phyloP scores from a whole-genome alignment of 2,113 vertebrate genomes.

The Hyperoodon ampullatus region DNA sequence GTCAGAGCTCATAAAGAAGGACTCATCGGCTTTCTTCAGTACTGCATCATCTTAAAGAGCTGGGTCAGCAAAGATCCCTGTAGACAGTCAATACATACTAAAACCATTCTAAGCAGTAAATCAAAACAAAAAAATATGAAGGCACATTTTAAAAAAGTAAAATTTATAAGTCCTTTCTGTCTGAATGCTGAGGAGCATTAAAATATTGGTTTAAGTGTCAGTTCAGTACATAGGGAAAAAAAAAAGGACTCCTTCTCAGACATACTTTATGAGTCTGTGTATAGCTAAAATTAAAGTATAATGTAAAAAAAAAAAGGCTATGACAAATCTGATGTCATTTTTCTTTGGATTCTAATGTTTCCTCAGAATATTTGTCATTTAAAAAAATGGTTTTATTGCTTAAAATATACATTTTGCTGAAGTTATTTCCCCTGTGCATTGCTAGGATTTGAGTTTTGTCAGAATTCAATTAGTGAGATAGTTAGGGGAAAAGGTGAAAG shows the following conservation, averaged over 20 bases:
- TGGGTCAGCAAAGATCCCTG: conserved; percentile 89
- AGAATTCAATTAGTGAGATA: background rate
- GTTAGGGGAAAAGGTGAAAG: background rate
- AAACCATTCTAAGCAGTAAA: conserved; percentile 85
- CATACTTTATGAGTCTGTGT: background rate
- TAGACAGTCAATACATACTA: conserved; percentile 94
- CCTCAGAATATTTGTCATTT: conserved; percentile 8
- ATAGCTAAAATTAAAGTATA: conserved; percentile 22
- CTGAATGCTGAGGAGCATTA: conserved; percentile 29
- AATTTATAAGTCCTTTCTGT: conserved; percentile 73
- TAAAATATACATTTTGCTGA: conserved; percentile 5
- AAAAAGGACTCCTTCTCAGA: background rate
- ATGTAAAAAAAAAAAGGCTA: background rate
- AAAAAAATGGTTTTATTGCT: background rate
- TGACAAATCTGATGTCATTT: conserved; percentile 49
- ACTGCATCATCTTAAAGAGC: conserved; percentile 88
- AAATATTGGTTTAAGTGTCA: conserved; percentile 26
- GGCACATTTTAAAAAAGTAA: conserved; percentile 65
- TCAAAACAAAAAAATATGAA: conserved; percentile 82
- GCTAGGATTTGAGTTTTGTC: conserved; percentile 7
- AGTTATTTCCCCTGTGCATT: background rate
- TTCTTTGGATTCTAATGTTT: conserved; percentile 42
- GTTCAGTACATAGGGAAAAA: background rate
- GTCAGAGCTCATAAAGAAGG: conserved; percentile 95
- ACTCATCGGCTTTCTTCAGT: conserved; percentile 88